Conservation (phyloP, 2,888 invertebrate genomes). For the Xestia ashworthii region DNA sequence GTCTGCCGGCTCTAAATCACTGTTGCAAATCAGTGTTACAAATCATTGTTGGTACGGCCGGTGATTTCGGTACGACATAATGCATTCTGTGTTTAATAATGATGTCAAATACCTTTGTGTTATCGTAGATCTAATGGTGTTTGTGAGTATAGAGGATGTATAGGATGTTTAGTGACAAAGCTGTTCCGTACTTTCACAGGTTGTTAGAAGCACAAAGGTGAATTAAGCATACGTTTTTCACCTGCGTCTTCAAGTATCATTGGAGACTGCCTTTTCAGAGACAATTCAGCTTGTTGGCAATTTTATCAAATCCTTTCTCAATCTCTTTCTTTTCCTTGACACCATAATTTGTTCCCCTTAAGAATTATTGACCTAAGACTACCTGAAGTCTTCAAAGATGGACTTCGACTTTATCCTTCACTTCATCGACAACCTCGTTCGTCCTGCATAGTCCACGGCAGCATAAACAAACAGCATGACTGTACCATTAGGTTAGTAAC, state of each 20-base stretch:
- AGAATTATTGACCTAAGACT: background rate
- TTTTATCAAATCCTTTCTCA: background rate
- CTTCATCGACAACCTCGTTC: background rate
- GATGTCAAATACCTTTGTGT: conserved; percentile 44
- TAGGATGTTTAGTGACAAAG: conserved; percentile 8
- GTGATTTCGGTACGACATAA: conserved; percentile 48
- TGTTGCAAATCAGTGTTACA: conserved; percentile 53
- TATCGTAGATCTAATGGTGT: conserved; percentile 23
- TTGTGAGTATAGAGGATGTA: conserved; percentile 14
- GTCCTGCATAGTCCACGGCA: background rate
- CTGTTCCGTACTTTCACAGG: background rate
- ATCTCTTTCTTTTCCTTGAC: no score
- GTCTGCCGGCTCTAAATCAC: conserved; percentile 55
- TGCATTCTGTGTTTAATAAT: conserved; percentile 47
- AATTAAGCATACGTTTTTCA: background rate
- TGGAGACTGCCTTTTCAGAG: background rate
- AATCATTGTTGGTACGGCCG: conserved; percentile 43
- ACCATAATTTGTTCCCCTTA: background rate
- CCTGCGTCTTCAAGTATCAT: no score
- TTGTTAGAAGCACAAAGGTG: no score
- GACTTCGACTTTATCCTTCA: background rate
- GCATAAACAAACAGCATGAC: conserved; percentile 16
- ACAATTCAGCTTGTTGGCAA: background rate
- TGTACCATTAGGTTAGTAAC: conserved; percentile 49
- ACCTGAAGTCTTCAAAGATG: background rate